Evolutionary conservation across 1,140 invertebrate genomes (phyloP), one percentile per base, ranked within the genome.

Genomic region (Drosophila kohkoa): DNA sequence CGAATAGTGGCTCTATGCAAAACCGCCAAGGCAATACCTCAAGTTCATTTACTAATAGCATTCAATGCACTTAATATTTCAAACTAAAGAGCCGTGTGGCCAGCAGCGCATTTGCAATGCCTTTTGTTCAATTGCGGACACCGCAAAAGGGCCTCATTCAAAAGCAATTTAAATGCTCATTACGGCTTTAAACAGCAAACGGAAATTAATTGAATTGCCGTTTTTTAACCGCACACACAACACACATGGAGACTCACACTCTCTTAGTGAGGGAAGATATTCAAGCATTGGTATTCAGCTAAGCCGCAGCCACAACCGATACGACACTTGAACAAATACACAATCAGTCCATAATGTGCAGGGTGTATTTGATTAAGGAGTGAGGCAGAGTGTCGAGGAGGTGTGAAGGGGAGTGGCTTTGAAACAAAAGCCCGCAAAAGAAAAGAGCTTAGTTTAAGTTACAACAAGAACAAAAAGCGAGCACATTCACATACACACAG

Each of bases 101-200:
- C 5, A 10, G 46, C 16, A 45, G 35, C 15, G 51, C 30, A 81
- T 81, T 75, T 63, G 63, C 74, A 55, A 78, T 75, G 68, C 76
- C 83, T 83, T 86, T 88, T 87, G 82, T 82, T 82, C 80, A 77
- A 77, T 88, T 75, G 69, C 48, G 71, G 45, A 52, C 68, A 83
- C 80, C 85, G 80, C 83, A 89, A 75, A 88, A 74, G 58, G 51
- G 73, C 74, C 49, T 25, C 85, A 89, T 80, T 88, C 85, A 83
- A 69, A 89, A 88, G 80, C 83, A 88, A 88, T 88, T 88, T 89
- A 88, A 88, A 89, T 88, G 83, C 85, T 88, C 80, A 83, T 88
- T 88, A 89, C 83, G 83, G 85, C 83, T 81, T 88, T 88, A 88
- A 88, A 60, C 83, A 89, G 83, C 85, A 75, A 67, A 67, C 74